Evolutionary conservation across 2,113 vertebrate species (phyloP).

Genomic region (Salvator merianae): DNA sequence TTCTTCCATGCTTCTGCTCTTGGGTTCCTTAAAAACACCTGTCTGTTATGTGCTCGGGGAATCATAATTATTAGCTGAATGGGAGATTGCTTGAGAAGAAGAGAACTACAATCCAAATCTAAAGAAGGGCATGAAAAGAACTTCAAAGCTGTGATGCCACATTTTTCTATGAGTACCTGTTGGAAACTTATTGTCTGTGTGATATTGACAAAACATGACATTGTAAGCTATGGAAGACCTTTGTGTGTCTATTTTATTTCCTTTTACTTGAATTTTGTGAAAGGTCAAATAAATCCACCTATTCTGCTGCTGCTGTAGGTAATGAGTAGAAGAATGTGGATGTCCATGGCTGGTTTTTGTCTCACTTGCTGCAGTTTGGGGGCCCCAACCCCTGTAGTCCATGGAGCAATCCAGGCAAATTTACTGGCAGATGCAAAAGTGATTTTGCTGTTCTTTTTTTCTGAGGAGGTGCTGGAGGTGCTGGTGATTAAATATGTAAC

Average conservation of each 20-base stretch:
- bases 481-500: too few relatives aligned
- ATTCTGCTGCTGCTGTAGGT: constrained; percentile 32
- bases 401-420: too few relatives aligned
- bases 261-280: constrained; percentile 30
- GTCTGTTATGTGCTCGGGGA: too few relatives aligned
- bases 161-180: too few relatives aligned
- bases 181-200: constrained; percentile 15
- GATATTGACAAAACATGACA: constrained; percentile 21
- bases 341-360: background rate
- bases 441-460: too few relatives aligned
- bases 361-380: background rate
- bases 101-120: background rate
- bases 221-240: background rate
- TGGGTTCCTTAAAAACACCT: background rate
- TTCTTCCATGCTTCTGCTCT: background rate
- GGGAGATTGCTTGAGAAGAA: background rate
- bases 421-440: too few relatives aligned
- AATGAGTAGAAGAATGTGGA: background rate
- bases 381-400: too few relatives aligned
- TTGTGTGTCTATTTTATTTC: constrained; percentile 39
- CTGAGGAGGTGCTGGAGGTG: too few relatives aligned
- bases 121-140: background rate
- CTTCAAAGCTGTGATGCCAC: background rate
- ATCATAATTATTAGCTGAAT: background rate
- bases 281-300: constrained; percentile 24